These are phyloP conservation scores for Machaerirhynchus nigripectus DNA, from an alignment of 2,113 vertebrate genomes.

Conservation along the genomic window DNA sequence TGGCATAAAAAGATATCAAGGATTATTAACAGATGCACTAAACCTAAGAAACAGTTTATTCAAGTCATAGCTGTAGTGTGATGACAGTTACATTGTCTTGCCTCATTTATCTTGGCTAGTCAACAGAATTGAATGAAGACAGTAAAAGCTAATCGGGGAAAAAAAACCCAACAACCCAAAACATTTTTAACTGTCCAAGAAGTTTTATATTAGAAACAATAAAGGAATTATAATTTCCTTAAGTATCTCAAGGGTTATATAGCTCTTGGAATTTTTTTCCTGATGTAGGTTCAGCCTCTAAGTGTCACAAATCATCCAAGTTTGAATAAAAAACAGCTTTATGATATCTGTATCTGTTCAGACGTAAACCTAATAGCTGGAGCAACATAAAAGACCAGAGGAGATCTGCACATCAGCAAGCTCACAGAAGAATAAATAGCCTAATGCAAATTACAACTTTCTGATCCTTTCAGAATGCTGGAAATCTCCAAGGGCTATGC, in stretches of 20 bases:
- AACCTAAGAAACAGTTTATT: background rate
- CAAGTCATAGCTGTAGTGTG: background rate
- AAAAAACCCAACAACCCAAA: background rate
- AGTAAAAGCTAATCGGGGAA: background rate
- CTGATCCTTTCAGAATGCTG: background rate
- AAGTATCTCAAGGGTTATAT: background rate
- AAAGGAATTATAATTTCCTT: background rate
- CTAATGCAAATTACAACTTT: background rate
- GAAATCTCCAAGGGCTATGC: background rate
- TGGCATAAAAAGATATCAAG: background rate
- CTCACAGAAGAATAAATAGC: background rate
- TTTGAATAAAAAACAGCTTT: background rate
- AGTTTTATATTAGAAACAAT: background rate
- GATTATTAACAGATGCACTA: background rate
- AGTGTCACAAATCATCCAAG: background rate
- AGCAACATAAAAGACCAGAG: background rate
- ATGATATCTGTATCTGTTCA: background rate
- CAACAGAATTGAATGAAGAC: background rate
- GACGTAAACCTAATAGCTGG: background rate
- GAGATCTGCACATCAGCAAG: background rate
- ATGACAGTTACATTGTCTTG: background rate
- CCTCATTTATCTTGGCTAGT: background rate
- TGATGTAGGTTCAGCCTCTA: background rate
- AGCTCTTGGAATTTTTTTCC: background rate
- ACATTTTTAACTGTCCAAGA: background rate